Conservation (phyloP, 2,113 vertebrate species). For the Phyllostomus hastatus region DNA sequence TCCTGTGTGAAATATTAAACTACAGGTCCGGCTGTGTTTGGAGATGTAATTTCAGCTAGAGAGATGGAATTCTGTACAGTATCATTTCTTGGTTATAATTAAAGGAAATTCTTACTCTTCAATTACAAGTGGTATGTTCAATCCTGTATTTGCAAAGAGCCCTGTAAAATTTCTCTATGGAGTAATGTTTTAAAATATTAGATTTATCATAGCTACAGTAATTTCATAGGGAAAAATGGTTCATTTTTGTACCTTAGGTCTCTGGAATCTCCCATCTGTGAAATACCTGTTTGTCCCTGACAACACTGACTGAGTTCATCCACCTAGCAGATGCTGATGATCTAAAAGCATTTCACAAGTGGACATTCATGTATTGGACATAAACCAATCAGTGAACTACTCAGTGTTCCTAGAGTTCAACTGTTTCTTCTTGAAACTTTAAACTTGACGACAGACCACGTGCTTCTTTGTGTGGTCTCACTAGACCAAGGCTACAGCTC, state of each 20-base stretch:
- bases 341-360: not conserved
- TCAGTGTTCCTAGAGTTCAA: not conserved
- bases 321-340: not conserved
- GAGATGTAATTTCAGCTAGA: not conserved
- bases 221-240: not conserved
- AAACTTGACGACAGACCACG: not conserved
- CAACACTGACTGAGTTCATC: not conserved
- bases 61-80: not conserved
- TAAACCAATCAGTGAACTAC: not conserved
- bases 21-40: not conserved
- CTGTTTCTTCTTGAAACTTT: not conserved
- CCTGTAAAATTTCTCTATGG: not conserved
- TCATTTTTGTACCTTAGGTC: not conserved
- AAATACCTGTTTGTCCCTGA: not conserved
- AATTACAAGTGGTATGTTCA: not conserved
- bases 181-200: not conserved
- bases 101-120: not conserved
- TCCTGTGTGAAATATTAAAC: not conserved
- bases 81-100: not conserved
- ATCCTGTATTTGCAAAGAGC: not conserved
- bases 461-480: not conserved
- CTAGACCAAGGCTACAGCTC: not conserved
- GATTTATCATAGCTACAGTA: not conserved
- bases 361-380: not conserved
- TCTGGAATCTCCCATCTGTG: conserved; percentile 4